Evolutionary conservation across 2,888 invertebrate species (phyloP).

Genomic region (Theodoxus fluviatilis): DNA sequence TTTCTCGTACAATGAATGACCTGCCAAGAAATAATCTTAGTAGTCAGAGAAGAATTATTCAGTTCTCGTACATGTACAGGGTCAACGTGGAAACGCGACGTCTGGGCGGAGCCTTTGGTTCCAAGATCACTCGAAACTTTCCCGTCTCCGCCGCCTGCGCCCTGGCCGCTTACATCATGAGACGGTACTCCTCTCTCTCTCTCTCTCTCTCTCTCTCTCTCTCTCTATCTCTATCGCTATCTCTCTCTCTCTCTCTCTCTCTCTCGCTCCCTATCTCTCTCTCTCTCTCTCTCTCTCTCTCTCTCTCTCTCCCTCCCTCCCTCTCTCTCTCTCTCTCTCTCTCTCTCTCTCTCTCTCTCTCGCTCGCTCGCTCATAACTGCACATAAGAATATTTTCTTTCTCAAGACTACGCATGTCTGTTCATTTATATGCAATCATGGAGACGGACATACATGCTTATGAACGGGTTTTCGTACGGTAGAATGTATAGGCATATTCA

Average conservation of each 20-base stretch:
- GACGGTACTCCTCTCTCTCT: slow-evolving; percentile 35
- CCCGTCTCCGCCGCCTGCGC: slow-evolving; percentile 74
- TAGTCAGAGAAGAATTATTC: too few relatives aligned
- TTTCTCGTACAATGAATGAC: too few relatives aligned
- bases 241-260: background rate
- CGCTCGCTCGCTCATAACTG: background rate
- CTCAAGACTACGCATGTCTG: too few relatives aligned
- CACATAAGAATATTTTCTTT: too few relatives aligned
- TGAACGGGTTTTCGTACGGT: too few relatives aligned
- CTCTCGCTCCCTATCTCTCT: background rate
- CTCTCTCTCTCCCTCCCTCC: background rate
- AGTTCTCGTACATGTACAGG: too few relatives aligned
- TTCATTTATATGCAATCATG: too few relatives aligned
- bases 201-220: too few relatives aligned
- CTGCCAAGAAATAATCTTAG: too few relatives aligned
- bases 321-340: background rate
- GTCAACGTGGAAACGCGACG: slow-evolving; percentile 77
- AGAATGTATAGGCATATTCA: too few relatives aligned
- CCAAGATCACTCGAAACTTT: slow-evolving; percentile 74
- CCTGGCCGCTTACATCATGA: slow-evolving; percentile 67
- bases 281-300: background rate
- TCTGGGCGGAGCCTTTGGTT: slow-evolving; percentile 83
- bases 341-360: background rate
- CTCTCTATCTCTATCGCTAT: background rate
- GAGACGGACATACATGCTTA: too few relatives aligned